phyloP scores from a whole-genome alignment of 2,113 vertebrate species.

The Phodopus roborovskii region DNA sequence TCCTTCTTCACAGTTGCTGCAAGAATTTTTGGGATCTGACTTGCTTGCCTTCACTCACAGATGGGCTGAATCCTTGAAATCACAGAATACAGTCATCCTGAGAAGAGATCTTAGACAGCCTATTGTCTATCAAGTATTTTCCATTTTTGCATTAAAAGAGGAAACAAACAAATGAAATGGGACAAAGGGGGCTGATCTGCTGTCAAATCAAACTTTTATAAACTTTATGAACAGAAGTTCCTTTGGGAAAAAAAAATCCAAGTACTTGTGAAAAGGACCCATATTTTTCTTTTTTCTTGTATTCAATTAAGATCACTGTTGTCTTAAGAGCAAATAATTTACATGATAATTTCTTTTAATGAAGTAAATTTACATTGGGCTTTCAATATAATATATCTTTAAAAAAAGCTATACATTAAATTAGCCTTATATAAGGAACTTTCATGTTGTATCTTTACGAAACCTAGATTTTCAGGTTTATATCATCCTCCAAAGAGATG shows the following conservation, averaged over 20 bases:
- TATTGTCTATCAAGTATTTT: not conserved
- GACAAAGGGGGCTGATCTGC: not conserved
- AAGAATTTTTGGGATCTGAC: not conserved
- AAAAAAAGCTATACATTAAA: conserved; percentile 12
- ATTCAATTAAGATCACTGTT: not conserved
- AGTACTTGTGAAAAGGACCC: not conserved
- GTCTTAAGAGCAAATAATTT: not conserved
- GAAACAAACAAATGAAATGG: not conserved
- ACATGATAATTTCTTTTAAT: not conserved
- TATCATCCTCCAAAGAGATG: not conserved
- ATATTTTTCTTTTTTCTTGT: not conserved
- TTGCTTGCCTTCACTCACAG: not conserved
- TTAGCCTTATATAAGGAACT: not conserved
- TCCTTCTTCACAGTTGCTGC: not conserved
- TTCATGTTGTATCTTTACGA: not conserved
- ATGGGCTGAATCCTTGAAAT: conserved; percentile 50
- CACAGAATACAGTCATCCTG: conserved; percentile 1
- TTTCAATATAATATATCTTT: not conserved
- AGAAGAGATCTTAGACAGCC: not conserved
- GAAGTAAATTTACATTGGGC: conserved; percentile 1
- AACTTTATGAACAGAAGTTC: not conserved
- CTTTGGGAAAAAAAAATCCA: too few species aligned
- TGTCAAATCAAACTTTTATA: conserved; percentile 34
- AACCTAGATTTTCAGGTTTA: conserved; percentile 23
- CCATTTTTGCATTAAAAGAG: not conserved